Conservation (phyloP, 2,113 vertebrate genomes). For the Proterorhinus semilunaris region DNA sequence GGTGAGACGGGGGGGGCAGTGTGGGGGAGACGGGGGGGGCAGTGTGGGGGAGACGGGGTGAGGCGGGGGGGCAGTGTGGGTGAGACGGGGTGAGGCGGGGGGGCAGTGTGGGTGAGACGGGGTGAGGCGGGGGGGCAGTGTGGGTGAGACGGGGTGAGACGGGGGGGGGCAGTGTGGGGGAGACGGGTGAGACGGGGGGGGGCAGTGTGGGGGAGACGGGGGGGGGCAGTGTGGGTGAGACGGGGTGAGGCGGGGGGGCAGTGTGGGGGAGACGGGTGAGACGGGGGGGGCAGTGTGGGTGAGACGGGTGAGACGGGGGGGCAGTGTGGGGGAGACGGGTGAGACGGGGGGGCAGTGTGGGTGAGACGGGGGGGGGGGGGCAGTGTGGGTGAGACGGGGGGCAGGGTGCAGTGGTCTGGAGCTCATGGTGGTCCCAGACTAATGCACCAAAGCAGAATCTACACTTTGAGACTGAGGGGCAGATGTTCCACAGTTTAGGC, state of each 20-base stretch:
- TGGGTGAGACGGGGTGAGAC: no score
- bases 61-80: neutral
- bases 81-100: no score
- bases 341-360: neutral
- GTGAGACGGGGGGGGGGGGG: neutral
- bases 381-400: no score
- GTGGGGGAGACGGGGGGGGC: neutral
- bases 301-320: neutral
- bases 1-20: neutral
- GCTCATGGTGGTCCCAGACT: no score
- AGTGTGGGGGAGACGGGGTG: neutral
- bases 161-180: neutral
- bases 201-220: no score
- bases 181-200: neutral
- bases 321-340: no score
- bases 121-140: neutral
- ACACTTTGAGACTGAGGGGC: no score
- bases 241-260: neutral
- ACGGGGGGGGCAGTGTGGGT: neutral
- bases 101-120: neutral
- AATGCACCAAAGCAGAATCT: no score
- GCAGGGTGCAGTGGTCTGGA: neutral
- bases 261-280: no score
- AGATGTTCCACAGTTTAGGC: no score
- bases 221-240: neutral